Base-by-base conservation (phyloP, 1,140 invertebrate genomes). In the Steinernema feltiae region DNA sequence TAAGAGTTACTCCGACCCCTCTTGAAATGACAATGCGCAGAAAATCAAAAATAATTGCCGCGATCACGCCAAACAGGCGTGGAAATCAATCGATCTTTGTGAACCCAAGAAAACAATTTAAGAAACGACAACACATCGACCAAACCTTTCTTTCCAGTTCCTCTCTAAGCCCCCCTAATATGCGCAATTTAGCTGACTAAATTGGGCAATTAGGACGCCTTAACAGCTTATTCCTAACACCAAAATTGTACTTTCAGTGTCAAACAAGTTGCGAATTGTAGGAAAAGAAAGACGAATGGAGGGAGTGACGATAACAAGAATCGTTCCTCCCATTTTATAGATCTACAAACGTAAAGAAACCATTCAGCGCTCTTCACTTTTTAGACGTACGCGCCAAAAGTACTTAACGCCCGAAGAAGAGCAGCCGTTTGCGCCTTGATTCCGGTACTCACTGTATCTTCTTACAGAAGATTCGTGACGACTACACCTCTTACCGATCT, bases 41-140 rank as follows among this genome's bases (percentile, higher is more conserved):
- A 63, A 63, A 63, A 63, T 63, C 3, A 63, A 63, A 63, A 63
- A 63, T 63, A 63, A 63, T 63, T 63, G 53, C 53, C 24, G 53
- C 15, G 53, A 27, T 63, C 53, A 41, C 7, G 35, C 35, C n/a
- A 18, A 41, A 41, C 35, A 41, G 18, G 35, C 18, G 35, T 18
- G 7, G 15, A 21, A 63, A 63, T 27, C 15, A 63, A 63, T 63
- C 53, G 53, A 63, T 27, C 53, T 63, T n/a, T 21, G 53, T 63
- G 53, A 63, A n/a, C 24, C 24, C 24, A 3, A 27, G 53, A 15
- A 63, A 63, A 63, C 53, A 63, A 63, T 15, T 63, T 41, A 7
- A 41, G 35, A 41, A 18, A 41, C 35, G 35, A 41, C 18, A 7
- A 41, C 53, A 21, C 3, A 27, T 63, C 53, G 7, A 3, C 7